Evolutionary conservation across 2,888 invertebrate genomes (phyloP).

Genomic region (Lypha dubia): DNA sequence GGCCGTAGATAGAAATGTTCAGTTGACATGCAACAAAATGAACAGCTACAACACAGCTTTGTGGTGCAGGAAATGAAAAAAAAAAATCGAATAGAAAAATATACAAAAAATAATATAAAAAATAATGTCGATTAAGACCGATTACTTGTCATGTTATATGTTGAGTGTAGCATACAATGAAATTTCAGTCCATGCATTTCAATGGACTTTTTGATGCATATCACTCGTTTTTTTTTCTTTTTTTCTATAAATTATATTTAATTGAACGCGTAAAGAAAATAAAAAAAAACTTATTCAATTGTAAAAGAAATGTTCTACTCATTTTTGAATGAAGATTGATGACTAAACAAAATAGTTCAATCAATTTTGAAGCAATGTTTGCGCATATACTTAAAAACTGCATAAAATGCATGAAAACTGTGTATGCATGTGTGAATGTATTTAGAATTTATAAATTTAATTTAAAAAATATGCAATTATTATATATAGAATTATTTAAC

Average conservation of each 20-base stretch:
- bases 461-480: no score
- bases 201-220: not conserved
- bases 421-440: no score
- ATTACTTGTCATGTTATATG: conserved; percentile 23
- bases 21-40: conserved; percentile 31
- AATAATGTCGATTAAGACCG: conserved; percentile 10
- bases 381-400: no score
- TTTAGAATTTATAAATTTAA: no score
- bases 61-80: not conserved
- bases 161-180: not conserved
- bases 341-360: not conserved
- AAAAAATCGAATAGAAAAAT: conserved; percentile 3
- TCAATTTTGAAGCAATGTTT: not conserved
- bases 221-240: no score
- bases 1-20: conserved; percentile 27
- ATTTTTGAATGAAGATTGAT: not conserved
- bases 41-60: not conserved
- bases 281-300: not conserved
- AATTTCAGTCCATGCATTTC: not conserved
- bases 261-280: no score
- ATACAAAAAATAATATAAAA: no score
- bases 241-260: no score
- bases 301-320: not conserved
- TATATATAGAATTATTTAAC: no score
- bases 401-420: no score